phyloP scores from a whole-genome alignment of 1,140 invertebrate genomes.

The Diprion similis region DNA sequence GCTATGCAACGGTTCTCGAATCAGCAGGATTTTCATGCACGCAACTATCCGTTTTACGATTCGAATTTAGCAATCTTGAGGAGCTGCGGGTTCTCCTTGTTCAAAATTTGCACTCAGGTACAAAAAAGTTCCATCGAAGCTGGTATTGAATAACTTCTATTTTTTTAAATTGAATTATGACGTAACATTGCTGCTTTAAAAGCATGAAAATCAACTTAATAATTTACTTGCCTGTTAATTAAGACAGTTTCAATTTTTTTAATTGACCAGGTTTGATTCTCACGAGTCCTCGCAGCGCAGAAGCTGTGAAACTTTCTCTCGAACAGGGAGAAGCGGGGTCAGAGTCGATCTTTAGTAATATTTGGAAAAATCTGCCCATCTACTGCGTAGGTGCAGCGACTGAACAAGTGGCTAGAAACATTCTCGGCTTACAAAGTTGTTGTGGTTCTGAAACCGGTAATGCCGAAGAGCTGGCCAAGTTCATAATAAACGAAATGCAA shows the following conservation, averaged over 20 bases:
- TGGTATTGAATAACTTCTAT: constrained; percentile 10
- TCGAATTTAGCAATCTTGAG: constrained; percentile 48
- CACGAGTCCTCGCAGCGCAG: constrained; percentile 52
- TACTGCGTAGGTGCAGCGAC: constrained; percentile 56
- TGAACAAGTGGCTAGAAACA: constrained; percentile 38
- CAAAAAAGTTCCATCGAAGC: not conserved
- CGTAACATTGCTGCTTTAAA: constrained; percentile 9
- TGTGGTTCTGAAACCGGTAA: constrained; percentile 50
- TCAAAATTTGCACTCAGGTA: constrained; percentile 49
- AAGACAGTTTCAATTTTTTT: constrained; percentile 12
- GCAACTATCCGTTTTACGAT: constrained; percentile 46
- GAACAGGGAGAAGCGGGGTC: constrained; percentile 22
- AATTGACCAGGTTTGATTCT: constrained; percentile 48
- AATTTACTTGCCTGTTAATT: constrained; percentile 3
- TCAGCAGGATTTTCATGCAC: constrained; percentile 47
- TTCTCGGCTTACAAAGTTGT: constrained; percentile 43
- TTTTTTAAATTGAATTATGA: constrained; percentile 9
- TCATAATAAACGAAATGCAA: constrained; percentile 35
- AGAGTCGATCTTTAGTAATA: constrained; percentile 22
- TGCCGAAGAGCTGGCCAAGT: constrained; percentile 48
- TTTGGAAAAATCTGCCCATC: constrained; percentile 43
- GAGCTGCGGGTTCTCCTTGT: constrained; percentile 38
- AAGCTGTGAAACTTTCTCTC: constrained; percentile 42
- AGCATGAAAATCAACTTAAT: too few relatives aligned
- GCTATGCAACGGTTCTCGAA: constrained; percentile 44